A percentile compares a stretch with the other conserved stretches of the same genome.
Evolutionary conservation across 2,888 invertebrate genomes (phyloP).

Genomic region (Melinaea menophilus): DNA sequence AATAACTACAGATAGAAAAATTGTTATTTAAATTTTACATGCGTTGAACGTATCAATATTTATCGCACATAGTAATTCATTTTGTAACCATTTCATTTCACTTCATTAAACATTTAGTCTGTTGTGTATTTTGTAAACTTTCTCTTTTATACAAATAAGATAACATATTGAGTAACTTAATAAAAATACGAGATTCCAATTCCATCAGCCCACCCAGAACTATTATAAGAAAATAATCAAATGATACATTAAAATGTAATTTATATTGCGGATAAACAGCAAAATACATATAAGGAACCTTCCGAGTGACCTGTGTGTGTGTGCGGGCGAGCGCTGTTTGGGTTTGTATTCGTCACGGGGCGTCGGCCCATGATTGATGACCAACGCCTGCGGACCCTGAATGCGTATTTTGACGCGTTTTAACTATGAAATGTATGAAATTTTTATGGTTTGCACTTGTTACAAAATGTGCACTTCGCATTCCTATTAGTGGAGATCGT

Average conservation of each 20-base stretch:
- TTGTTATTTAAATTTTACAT: too few relatives aligned
- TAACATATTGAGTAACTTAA: not conserved
- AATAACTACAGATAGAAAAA: too few relatives aligned
- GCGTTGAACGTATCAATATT: too few relatives aligned
- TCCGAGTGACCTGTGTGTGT: slow-evolving; percentile 56
- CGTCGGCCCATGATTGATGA: slow-evolving; percentile 69
- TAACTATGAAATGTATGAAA: slow-evolving; percentile 8
- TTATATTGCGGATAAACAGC: slow-evolving; percentile 5
- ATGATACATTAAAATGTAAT: slow-evolving; percentile 7
- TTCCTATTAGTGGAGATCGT: not conserved
- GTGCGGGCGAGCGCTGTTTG: slow-evolving; percentile 75
- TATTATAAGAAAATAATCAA: slow-evolving; percentile 4
- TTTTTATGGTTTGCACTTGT: slow-evolving; percentile 3
- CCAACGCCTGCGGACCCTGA: slow-evolving; percentile 35
- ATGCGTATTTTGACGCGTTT: slow-evolving; percentile 21
- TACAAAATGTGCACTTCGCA: not conserved
- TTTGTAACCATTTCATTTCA: too few relatives aligned
- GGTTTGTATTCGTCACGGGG: slow-evolving; percentile 75
- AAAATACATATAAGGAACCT: slow-evolving; percentile 21
- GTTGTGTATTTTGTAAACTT: too few relatives aligned
- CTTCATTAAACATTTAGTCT: too few relatives aligned
- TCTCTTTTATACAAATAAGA: not conserved
- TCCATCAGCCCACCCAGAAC: slow-evolving; percentile 1
- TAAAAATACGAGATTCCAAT: not conserved
- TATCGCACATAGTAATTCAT: too few relatives aligned